Base-by-base conservation (phyloP, 2,797 vertebrate genomes). In the Kryptopterus vitreolus region DNA sequence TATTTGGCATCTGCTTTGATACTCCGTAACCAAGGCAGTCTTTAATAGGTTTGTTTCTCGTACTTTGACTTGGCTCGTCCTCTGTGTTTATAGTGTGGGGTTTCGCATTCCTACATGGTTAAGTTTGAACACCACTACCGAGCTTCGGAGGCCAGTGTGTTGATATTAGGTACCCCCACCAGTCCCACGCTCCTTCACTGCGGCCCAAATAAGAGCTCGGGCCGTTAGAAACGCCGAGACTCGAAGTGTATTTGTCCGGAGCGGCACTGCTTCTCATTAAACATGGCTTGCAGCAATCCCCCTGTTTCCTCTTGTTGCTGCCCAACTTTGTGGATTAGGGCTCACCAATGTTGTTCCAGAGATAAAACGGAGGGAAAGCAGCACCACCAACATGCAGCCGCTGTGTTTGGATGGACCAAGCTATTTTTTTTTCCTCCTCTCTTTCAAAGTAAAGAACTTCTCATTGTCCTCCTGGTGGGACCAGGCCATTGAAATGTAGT, bases 91-190 rank as follows among this genome's bases (percentile, higher is more conserved):
- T 85, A 88, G 88, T 91, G 83, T 87, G 89, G 88, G 82, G 84
- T 85, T 85, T 79, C 78, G 81, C 79, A 80, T 93, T 93, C 91
- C 90, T 92, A 87, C 86, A 91, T 90, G 88, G 87, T 88, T 81
- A 82, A 75, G 82, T 90, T 85, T 29, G 73, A 85, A 80, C 66
- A 71, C 84, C 77, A 83, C 77, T 84, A 78, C 50, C 29, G 55
- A 82, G 38, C 71, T 59, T 81, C 62, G 68, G 78, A 76, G 81
- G 66, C 78, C 61, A 81, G 74, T 59, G 63, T 84, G 82, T 79
- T 84, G 81, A 81, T 84, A 82, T 86, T 77, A 82, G 68, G 33
- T 79, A 63, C 72, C 78, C 82, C 50, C 22, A 29, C 58, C 22
- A 43, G 48, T 65, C 26, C 50, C 58, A 66, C 29, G 76, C 59